These are phyloP conservation scores for Malurus alboscapulatus DNA, from an alignment of 2,113 vertebrate genomes.

Conservation along the genomic window DNA sequence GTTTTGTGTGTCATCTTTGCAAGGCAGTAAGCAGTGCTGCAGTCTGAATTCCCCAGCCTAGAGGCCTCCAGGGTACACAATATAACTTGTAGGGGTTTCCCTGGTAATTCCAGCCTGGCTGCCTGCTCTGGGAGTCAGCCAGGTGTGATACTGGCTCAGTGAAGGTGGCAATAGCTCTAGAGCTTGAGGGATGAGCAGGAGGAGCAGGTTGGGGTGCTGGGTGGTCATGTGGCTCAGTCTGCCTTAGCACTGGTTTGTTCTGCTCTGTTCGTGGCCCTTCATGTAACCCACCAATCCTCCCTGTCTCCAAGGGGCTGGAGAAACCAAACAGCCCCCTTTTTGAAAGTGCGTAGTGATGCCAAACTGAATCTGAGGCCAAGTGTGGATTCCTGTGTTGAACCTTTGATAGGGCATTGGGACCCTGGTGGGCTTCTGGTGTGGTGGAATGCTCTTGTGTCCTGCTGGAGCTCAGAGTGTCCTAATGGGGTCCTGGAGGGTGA, in stretches of 20 bases:
- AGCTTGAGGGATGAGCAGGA: not conserved
- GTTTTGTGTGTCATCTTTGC: not conserved
- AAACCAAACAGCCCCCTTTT: not conserved
- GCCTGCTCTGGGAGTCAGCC: not conserved
- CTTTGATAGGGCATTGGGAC: not conserved
- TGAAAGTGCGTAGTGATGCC: not conserved
- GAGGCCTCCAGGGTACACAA: not conserved
- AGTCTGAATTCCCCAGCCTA: not conserved
- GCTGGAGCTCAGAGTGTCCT: not conserved
- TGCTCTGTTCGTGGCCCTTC: not conserved
- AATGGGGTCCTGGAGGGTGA: not conserved
- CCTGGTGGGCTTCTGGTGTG: not conserved
- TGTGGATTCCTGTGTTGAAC: not conserved
- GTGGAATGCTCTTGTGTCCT: not conserved
- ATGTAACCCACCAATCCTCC: not conserved
- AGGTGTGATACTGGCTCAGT: not conserved
- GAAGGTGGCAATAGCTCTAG: not conserved
- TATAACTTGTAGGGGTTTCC: not conserved
- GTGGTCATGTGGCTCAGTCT: fast-evolving
- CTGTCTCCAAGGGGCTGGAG: not conserved
- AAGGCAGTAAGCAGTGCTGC: not conserved
- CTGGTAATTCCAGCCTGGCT: not conserved
- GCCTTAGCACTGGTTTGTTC: not conserved
- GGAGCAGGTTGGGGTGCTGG: not conserved
- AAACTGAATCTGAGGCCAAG: not conserved